Conservation (phyloP, 2,113 vertebrate genomes). For the Symphodus melops region DNA sequence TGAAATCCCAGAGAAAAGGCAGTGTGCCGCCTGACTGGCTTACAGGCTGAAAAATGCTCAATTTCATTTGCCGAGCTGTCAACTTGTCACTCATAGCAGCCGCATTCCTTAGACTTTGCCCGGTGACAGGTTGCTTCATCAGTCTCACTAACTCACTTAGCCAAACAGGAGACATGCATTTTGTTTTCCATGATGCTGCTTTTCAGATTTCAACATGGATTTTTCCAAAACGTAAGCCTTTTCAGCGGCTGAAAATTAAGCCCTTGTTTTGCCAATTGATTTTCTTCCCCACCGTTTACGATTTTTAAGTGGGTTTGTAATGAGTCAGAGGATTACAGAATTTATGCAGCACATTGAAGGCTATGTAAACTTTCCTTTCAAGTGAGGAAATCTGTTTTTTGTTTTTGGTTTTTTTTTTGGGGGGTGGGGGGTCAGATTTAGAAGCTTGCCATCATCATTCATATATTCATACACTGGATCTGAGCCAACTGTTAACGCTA, state of each 20-base stretch:
- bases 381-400: conserved; percentile 45
- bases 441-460: conserved; percentile 43
- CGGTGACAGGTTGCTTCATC: conserved; percentile 56
- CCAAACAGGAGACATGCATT: conserved; percentile 24
- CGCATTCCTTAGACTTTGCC: conserved; percentile 58
- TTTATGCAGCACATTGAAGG: conserved; percentile 48
- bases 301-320: conserved; percentile 48
- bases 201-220: conserved; percentile 15
- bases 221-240: conserved; percentile 31
- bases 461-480: conserved; percentile 45
- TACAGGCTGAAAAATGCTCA: conserved; percentile 42
- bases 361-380: conserved; percentile 43
- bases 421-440: conserved; percentile 16
- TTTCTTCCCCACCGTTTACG: conserved; percentile 7
- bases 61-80: conserved; percentile 62
- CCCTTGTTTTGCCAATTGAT: conserved; percentile 50
- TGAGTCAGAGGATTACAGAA: conserved; percentile 50
- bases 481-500: conserved; percentile 40
- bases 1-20: conserved; percentile 51
- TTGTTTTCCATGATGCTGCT: conserved; percentile 36
- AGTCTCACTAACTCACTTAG: conserved; percentile 42
- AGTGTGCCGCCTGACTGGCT: conserved; percentile 31
- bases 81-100: conserved; percentile 56
- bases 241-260: conserved; percentile 25
- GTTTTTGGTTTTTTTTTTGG: too few relatives aligned